Conservation (phyloP, 1,140 invertebrate species). For the Sinella curviseta region DNA sequence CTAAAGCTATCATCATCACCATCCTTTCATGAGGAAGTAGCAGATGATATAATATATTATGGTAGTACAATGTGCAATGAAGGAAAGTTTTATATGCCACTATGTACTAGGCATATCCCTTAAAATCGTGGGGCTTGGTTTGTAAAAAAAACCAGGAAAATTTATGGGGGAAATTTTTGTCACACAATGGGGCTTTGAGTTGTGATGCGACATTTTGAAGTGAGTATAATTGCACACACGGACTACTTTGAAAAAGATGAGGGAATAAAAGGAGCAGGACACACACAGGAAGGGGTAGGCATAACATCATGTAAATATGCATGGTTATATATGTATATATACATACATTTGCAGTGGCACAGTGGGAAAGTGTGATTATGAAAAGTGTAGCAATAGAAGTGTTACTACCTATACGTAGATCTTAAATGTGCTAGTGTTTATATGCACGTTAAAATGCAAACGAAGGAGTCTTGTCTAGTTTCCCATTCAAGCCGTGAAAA, state of each 20-base stretch:
- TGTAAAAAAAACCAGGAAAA: neutral
- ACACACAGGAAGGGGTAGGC: too few relatives aligned
- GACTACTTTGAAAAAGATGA: neutral
- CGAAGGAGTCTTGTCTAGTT: too few relatives aligned
- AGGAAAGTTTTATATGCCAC: neutral
- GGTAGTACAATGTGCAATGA: neutral
- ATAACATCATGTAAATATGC: too few relatives aligned
- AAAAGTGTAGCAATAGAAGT: too few relatives aligned
- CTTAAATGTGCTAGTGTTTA: too few relatives aligned
- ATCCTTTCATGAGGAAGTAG: neutral
- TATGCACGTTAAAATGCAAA: too few relatives aligned
- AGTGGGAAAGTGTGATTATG: too few relatives aligned
- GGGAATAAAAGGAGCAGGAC: neutral
- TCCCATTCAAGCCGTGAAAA: too few relatives aligned
- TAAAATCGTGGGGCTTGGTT: neutral
- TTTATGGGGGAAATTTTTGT: slow-evolving; percentile 1
- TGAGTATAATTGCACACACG: slow-evolving; percentile 10
- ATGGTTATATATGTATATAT: too few relatives aligned
- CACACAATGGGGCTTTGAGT: neutral
- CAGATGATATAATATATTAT: neutral
- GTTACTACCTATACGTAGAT: too few relatives aligned
- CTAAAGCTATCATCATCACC: neutral
- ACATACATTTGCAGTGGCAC: too few relatives aligned
- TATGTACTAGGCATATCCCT: neutral
- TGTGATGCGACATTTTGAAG: slow-evolving; percentile 8